A percentile compares a stretch with the other conserved stretches of the same genome.
Conservation (phyloP, 2,797 vertebrate genomes). For the Periparus ater region DNA sequence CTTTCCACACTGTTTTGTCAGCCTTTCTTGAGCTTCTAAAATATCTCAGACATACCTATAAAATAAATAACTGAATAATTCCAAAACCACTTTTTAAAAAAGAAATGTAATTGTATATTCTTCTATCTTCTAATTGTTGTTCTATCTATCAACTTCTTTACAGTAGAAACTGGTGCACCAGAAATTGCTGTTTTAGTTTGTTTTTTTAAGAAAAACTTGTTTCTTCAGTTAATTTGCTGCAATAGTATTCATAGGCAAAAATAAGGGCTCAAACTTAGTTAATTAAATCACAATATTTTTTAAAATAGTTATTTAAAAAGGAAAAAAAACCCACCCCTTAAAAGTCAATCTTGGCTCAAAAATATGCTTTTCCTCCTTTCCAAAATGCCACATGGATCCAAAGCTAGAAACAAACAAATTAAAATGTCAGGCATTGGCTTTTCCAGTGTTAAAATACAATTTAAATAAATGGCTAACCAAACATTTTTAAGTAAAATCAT, state of each 20-base stretch:
- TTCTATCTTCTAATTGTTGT: not conserved
- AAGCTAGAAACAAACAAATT: not conserved
- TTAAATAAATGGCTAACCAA: not conserved
- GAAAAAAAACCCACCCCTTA: fast-evolving
- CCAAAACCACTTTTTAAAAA: not conserved
- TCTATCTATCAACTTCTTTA: not conserved
- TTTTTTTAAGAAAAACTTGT: not conserved
- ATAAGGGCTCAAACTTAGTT: fast-evolving
- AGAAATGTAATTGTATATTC: not conserved
- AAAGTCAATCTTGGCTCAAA: not conserved
- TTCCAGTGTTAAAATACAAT: not conserved
- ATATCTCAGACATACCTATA: not conserved
- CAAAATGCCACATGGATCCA: not conserved
- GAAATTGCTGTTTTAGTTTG: not conserved
- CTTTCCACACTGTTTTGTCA: not conserved
- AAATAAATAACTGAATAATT: not conserved
- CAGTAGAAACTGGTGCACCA: not conserved
- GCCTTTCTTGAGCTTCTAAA: not conserved
- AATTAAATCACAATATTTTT: not conserved
- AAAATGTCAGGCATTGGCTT: not conserved
- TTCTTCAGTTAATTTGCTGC: not conserved
- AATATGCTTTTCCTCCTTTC: not conserved
- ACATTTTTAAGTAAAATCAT: not conserved
- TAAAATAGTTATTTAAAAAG: not conserved
- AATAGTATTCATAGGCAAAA: not conserved